These are phyloP conservation scores for Astur gentilis DNA, from an alignment of 2,113 vertebrate species.

Conservation along the genomic window DNA sequence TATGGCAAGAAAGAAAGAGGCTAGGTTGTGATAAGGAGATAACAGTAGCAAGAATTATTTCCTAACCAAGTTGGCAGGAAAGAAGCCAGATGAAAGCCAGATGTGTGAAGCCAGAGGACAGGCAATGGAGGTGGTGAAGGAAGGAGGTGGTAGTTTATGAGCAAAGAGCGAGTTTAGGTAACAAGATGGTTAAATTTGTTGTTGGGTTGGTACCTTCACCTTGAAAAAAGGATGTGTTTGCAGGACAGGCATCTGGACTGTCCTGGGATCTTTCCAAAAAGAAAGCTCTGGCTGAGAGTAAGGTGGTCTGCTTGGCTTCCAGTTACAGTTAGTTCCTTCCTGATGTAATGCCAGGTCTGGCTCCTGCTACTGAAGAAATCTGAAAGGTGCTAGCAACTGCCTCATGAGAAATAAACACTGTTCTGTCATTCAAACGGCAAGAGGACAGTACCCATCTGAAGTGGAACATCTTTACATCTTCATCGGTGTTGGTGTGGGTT, in stretches of 20 bases:
- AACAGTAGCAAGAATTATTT: not conserved
- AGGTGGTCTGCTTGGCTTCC: not conserved
- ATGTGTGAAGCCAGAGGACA: not conserved
- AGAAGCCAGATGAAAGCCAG: not conserved
- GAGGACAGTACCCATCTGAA: not conserved
- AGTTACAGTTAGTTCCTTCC: not conserved
- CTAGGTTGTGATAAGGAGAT: not conserved
- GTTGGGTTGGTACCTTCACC: not conserved
- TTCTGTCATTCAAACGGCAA: not conserved
- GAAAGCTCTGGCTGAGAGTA: not conserved
- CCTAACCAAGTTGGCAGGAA: not conserved
- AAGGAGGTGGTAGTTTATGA: not conserved
- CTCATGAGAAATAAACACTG: not conserved
- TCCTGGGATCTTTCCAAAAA: not conserved
- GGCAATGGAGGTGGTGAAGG: not conserved
- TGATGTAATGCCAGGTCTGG: not conserved
- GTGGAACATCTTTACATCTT: not conserved
- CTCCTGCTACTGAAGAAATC: not conserved
- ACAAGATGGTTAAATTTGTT: not conserved
- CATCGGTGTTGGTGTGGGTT: not conserved
- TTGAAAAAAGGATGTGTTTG: not conserved
- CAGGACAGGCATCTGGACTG: not conserved
- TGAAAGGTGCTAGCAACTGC: not conserved
- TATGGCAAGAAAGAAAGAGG: not conserved
- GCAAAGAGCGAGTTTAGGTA: not conserved